Evolutionary conservation across 2,797 vertebrate species (phyloP), one percentile per base, ranked within the genome.

Genomic region (Etheostoma perlongum): DNA sequence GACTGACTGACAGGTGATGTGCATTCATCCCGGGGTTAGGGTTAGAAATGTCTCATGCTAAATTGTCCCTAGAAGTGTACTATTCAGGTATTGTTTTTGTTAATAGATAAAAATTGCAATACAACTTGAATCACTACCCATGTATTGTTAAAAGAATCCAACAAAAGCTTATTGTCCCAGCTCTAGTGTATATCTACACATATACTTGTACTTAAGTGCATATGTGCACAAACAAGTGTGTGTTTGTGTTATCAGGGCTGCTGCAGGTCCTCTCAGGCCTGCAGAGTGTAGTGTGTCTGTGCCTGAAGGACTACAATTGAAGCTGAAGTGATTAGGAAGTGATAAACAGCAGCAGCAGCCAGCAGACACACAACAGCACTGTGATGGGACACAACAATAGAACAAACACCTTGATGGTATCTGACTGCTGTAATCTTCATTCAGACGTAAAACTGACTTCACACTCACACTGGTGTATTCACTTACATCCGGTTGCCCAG

Each of bases 191-290:
- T 53, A 48, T 60, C n/a, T 40, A 42, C 23, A 65, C 46, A 59
- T 54, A 57, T 23, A 64, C 74, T 73, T 73, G 57, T 21, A 12
- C 48, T 44, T 18, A 55, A 72, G 66, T 74, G 61, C 64, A 19
- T 72, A 21, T 36, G 73, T 53, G 73, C 47, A 55, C 54, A 5
- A 23, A 46, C 49, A 75, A 78, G 74, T 78, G 67, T 63, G 66
- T 78, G 74, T 74, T 77, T 70, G 76, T 67, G 82, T 86, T 91
- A 88, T 91, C 87, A 16, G 72, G 53, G 55, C 74, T 47, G 66
- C 58, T 67, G 58, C 69, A 52, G 67, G 74, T 66, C 76, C 80
- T 78, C 79, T 78, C 15, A 19, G 72, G 65, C 23, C 76, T 81
- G 79, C 76, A 76, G 48, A 52, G 55, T 33, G 60, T 49, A 23